Base-by-base conservation (phyloP, 2,113 vertebrate species). In the Etheostoma cragini region DNA sequence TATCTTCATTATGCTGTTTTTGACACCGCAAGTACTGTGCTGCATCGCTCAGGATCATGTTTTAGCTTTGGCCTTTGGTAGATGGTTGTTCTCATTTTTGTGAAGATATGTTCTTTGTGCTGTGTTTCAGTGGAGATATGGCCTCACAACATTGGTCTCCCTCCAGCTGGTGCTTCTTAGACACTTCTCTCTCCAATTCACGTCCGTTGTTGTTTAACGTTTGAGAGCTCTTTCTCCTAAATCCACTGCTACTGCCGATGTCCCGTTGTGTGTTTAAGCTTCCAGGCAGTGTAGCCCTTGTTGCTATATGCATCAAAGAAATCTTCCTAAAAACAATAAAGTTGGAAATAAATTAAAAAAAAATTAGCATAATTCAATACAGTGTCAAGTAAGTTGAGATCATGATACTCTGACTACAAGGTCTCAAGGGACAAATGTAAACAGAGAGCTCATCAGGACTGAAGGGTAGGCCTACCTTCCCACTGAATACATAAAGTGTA, bases 61-160 rank as follows among this genome's bases (percentile, higher is more conserved):
- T 63, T 62, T 30, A 72, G 16, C 42, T 60, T 72, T 62, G 38
- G 57, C 38, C 72, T 62, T 19, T 74, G 14, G 4, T 61, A 17
- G 17, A 74, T 38, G 17, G 58, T 52, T 62, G 46, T 46, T 63
- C 57, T 50, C 58, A 74, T 74, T 74, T 74, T 74, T 19, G 52
- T 50, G 72, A 61, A 61, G 58, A 35, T 61, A 17, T 61, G 46
- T 52, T 74, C 58, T 12, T 61, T 62, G 42, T 72, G 30, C 58
- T 61, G 58, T 61, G 58, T 5, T 61, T 61, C 30, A 11, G 17
- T 61, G 35, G 58, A 35, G 58, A 61, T 61, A 35, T 61, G 8
- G 58, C 58, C 58, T 61, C 11, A 0, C 11, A 6, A 62, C 60
- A 38, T 8, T 62, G 17, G 60, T 62, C 33, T 62, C 33, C 60